A percentile compares a stretch with the other conserved stretches of the same genome.
These are phyloP conservation scores for Pinna nobilis DNA, from an alignment of 1,140 invertebrate genomes.

Conservation along the genomic window DNA sequence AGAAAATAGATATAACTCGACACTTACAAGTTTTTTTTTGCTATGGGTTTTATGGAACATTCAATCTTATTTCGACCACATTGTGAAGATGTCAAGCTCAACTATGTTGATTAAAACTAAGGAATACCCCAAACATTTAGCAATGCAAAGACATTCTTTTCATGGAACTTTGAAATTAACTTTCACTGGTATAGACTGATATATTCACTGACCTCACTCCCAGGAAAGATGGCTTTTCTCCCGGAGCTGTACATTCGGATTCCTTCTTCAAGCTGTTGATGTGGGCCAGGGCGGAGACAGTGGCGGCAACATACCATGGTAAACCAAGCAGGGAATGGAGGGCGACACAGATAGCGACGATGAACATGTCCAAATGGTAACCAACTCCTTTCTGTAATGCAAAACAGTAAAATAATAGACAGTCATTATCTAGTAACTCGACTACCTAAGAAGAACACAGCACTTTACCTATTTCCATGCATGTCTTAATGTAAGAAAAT, in stretches of 20 bases:
- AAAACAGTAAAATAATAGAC: constrained; percentile 71
- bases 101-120: too few relatives aligned
- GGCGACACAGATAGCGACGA: constrained; percentile 91
- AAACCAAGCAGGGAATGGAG: constrained; percentile 96
- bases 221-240: constrained; percentile 97
- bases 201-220: constrained; percentile 84
- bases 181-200: too few relatives aligned
- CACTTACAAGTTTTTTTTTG: neutral
- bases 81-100: too few relatives aligned
- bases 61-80: too few relatives aligned
- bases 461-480: too few relatives aligned
- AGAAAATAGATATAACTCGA: neutral
- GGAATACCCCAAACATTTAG: too few relatives aligned
- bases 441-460: too few relatives aligned
- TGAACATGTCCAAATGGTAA: constrained; percentile 97
- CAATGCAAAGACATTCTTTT: too few relatives aligned
- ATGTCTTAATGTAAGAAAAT: too few relatives aligned
- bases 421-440: too few relatives aligned
- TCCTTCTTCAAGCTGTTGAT: constrained; percentile 97
- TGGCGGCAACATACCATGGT: constrained; percentile 97
- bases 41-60: neutral
- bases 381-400: constrained; percentile 97
- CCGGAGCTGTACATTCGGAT: constrained; percentile 97
- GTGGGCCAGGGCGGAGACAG: constrained; percentile 98
- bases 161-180: too few relatives aligned